These are phyloP conservation scores for Atethmia centrago DNA, from an alignment of 2,888 invertebrate species.

Conservation along the genomic window DNA sequence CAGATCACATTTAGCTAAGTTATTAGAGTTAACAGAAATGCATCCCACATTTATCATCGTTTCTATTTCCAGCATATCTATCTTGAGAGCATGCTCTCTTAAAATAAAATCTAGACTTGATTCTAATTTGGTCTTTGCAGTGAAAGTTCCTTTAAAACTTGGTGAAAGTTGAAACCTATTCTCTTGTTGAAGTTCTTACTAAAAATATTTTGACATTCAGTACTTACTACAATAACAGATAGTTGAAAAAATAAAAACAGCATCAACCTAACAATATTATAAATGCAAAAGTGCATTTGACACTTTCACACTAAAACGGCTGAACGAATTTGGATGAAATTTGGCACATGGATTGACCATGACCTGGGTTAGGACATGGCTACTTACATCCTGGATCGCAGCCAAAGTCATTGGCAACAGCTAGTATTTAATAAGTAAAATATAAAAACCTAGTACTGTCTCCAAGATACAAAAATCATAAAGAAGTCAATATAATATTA, in stretches of 20 bases:
- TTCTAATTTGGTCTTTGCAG: conserved; percentile 39
- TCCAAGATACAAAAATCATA: background rate
- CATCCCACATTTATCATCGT: conserved; percentile 13
- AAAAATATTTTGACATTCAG: conserved; percentile 26
- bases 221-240: background rate
- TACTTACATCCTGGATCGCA: no score
- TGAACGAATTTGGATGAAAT: no score
- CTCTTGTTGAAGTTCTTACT: conserved; percentile 15
- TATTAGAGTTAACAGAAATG: background rate
- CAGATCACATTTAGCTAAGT: background rate
- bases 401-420: no score
- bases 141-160: conserved; percentile 50
- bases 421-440: background rate
- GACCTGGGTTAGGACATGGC: no score
- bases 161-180: conserved; percentile 48
- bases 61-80: conserved; percentile 29
- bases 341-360: no score
- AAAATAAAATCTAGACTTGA: conserved; percentile 51
- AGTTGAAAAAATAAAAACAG: background rate
- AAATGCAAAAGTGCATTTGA: no score
- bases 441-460: background rate
- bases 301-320: no score
- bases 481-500: background rate
- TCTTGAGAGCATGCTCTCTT: conserved; percentile 11
- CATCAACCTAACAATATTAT: no score